Evolutionary conservation across 2,888 invertebrate species (phyloP).

Genomic region (Erpobdella octoculata): DNA sequence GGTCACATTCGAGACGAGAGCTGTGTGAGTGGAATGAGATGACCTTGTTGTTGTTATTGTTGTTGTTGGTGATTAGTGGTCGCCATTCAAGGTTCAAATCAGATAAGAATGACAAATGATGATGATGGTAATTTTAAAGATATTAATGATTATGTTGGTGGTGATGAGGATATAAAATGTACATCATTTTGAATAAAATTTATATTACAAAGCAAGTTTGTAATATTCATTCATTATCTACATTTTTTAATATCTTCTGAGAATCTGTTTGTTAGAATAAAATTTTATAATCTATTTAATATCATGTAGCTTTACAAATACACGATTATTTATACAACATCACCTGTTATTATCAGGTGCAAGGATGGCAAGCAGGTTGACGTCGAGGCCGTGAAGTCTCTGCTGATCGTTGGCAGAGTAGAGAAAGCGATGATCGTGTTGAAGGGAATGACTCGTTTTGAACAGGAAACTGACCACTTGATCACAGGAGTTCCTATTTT

Average conservation of each 20-base stretch:
- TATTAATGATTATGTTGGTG: background rate
- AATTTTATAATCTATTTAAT: background rate
- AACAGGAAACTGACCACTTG: slow-evolving; percentile 77
- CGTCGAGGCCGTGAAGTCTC: slow-evolving; percentile 21
- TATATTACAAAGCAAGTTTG: background rate
- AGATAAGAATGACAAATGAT: too few relatives aligned
- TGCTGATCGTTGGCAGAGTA: slow-evolving; percentile 77
- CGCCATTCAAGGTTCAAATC: too few relatives aligned
- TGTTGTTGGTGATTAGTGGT: too few relatives aligned
- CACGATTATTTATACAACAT: too few relatives aligned
- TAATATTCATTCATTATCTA: background rate
- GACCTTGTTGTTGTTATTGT: too few relatives aligned
- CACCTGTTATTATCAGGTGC: slow-evolving; percentile 62
- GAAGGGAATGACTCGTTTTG: slow-evolving; percentile 69
- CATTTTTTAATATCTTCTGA: background rate
- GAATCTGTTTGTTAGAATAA: background rate
- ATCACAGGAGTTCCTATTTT: slow-evolving; percentile 78
- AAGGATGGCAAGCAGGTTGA: slow-evolving; percentile 67
- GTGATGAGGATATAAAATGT: background rate
- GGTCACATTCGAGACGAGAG: slow-evolving; percentile 70
- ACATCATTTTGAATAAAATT: background rate
- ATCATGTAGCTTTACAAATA: too few relatives aligned
- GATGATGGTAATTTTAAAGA: too few relatives aligned
- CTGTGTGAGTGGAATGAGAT: slow-evolving; percentile 58
- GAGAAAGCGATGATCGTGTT: slow-evolving; percentile 76